Evolutionary conservation across 1,140 invertebrate species (phyloP).

Genomic region (Penaeus chinensis): DNA sequence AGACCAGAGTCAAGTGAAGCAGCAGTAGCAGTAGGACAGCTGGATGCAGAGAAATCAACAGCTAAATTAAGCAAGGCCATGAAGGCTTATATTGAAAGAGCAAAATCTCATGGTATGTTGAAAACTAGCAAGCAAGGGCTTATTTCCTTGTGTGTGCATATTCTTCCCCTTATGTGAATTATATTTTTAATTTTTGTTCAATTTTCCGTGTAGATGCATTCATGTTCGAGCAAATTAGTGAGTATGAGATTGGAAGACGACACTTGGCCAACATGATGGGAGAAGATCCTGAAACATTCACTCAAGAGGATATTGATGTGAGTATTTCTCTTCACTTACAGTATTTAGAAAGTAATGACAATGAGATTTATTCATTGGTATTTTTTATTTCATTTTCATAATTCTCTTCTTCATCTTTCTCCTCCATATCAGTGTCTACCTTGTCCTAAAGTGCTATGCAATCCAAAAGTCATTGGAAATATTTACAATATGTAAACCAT

Average conservation of each 20-base stretch:
- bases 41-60: no score
- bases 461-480: no score
- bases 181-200: background rate
- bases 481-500: background rate
- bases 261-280: slow-evolving; percentile 99
- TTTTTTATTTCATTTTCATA: background rate
- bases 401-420: background rate
- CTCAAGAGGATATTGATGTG: slow-evolving; percentile 89
- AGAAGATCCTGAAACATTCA: slow-evolving; percentile 86
- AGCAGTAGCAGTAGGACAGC: no score
- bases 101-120: slow-evolving; percentile 77
- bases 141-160: slow-evolving; percentile 3
- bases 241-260: slow-evolving; percentile 91
- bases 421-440: background rate
- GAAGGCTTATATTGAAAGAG: slow-evolving; percentile 85
- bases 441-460: background rate
- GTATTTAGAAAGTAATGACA: background rate
- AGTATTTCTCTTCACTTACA: slow-evolving; percentile 58
- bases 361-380: background rate
- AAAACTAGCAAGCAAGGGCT: background rate
- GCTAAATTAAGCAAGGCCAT: slow-evolving; percentile 80
- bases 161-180: background rate
- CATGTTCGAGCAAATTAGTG: slow-evolving; percentile 82
- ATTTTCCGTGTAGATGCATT: slow-evolving; percentile 75
- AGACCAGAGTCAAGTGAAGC: no score